Base-by-base conservation (phyloP, 2,113 vertebrate species). In the Hippotragus niger region DNA sequence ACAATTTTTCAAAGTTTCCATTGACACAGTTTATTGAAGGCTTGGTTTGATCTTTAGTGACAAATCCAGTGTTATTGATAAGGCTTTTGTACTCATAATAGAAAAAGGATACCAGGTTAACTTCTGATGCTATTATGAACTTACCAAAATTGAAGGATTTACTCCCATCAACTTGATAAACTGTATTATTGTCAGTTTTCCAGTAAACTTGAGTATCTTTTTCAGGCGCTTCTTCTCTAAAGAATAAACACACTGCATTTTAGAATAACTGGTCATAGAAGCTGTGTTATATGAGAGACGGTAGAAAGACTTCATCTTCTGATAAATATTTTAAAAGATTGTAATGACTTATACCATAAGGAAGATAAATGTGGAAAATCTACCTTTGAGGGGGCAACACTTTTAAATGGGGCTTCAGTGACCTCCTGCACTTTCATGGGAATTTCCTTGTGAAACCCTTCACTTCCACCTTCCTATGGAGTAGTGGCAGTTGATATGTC, bases 141-240 rank as follows among this genome's bases (percentile, higher is more conserved):
- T 98, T 99, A 99, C 99, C 99, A 55, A 99, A 99, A 96, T 40
- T 99, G 96, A 99, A 99, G 16, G 98, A 98, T 98, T 99, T 99
- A 60, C 98, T 98, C 4, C 99, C 99, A 96, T 99, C 99, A 10
- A 99, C 90, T 93, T 99, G 99, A 12, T 99, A 99, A 90, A 99
- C 94, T 0, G 98, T 98, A 78, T 99, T 99, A 27, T 97, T 97
- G 45, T 99, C 99, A 12, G 99, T 98, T 98, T 98, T 99, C 99
- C 99, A 99, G 52, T 98, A 98, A 29, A 99, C 8, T 1, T 99
- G 97, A 0, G 95, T 97, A 6, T 98, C 98, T 47, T 99, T 98
- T 21, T 98, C 98, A 19, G 91, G 96, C 14, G 99, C 99, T 6
- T 82, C 98, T 96, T 98, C 99, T 99, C 99, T 97, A 76, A 36